A percentile compares a stretch with the other conserved stretches of the same genome.
These are phyloP conservation scores for Telenomus remus DNA, from an alignment of 1,140 invertebrate species.

Conservation along the genomic window DNA sequence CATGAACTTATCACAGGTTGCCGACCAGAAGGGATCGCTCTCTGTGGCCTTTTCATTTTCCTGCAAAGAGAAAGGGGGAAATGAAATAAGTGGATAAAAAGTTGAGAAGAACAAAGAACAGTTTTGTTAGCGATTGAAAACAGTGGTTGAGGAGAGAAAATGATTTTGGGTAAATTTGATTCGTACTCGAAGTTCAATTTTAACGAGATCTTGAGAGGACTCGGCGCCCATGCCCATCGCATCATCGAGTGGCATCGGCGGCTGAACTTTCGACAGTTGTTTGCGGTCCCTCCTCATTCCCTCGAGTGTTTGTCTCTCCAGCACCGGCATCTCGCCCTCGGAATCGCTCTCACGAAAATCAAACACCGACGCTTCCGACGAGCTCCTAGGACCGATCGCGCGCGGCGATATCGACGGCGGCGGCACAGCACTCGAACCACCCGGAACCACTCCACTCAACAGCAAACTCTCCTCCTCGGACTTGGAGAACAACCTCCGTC, in stretches of 20 bases:
- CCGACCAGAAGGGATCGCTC: constrained; percentile 78
- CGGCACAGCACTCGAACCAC: constrained; percentile 39
- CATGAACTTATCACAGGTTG: constrained; percentile 83
- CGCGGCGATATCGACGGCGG: constrained; percentile 67
- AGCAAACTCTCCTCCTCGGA: constrained; percentile 74
- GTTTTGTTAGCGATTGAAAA: too few species aligned
- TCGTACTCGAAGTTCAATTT: constrained; percentile 69
- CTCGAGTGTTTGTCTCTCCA: constrained; percentile 77
- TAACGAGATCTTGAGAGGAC: constrained; percentile 67
- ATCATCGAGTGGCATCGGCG: constrained; percentile 72
- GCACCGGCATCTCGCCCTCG: constrained; percentile 78
- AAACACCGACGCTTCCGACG: constrained; percentile 80
- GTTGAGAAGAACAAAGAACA: neutral
- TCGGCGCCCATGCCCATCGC: constrained; percentile 66
- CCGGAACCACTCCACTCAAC: constrained; percentile 55
- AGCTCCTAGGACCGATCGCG: constrained; percentile 77
- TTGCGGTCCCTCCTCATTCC: constrained; percentile 77
- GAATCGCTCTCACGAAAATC: constrained; percentile 79
- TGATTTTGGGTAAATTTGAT: neutral
- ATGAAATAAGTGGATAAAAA: neutral
- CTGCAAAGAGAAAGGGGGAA: constrained; percentile 46
- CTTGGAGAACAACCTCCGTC: constrained; percentile 74
- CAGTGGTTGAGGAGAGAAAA: too few species aligned
- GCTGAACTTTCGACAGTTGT: constrained; percentile 73
- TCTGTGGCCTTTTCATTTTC: constrained; percentile 69